Base-by-base conservation (phyloP, 2,888 invertebrate genomes). In the Sipha maydis region DNA sequence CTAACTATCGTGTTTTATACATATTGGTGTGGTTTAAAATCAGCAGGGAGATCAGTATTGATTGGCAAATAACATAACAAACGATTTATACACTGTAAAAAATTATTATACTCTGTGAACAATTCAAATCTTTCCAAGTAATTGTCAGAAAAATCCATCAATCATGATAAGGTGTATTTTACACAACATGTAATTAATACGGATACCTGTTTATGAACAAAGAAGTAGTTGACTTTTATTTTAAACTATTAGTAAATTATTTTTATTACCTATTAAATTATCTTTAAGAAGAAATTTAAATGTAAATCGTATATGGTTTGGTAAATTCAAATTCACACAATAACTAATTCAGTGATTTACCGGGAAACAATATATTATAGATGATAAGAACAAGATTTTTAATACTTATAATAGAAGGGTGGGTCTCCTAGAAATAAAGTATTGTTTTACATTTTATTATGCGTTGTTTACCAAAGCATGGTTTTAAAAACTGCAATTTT, bases 11-110 rank as follows among this genome's bases (percentile, higher is more conserved):
- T 73, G 31, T 69, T 69, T 28, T 83, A 56, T 38, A 75, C 73
- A n/a, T 34, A 73, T 83, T 34, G 83, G 34, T 38, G n/a, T 56
- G 83, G 73, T 75, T 73, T 83, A 41, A 76, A 84, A 84, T 67
- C 76, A 76, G 14, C 73, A 31, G 61, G 56, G 79, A 79, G 56
- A 79, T 79, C 31, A 25, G 25, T 38, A 61, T 79, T 25, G 61
- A 61, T n/a, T 61, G 34, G 31, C 56, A 56, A 78, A 78, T 25
- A 56, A 78, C 14, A 48, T 54, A 19, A 21, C 61, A 61, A 78
- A 9, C 31, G 54, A 21, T 78, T 78, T 78, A 11, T 48, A 48
- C 31, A 77, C 8, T 28, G n/a, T 28, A 19, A 77, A 48, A 77
- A 9, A 77, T n/a, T 17, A 34, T 61, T 7, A 25, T 61, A 25